Evolutionary conservation across 2,113 vertebrate genomes (phyloP).

Genomic region (Glareola pratincola): DNA sequence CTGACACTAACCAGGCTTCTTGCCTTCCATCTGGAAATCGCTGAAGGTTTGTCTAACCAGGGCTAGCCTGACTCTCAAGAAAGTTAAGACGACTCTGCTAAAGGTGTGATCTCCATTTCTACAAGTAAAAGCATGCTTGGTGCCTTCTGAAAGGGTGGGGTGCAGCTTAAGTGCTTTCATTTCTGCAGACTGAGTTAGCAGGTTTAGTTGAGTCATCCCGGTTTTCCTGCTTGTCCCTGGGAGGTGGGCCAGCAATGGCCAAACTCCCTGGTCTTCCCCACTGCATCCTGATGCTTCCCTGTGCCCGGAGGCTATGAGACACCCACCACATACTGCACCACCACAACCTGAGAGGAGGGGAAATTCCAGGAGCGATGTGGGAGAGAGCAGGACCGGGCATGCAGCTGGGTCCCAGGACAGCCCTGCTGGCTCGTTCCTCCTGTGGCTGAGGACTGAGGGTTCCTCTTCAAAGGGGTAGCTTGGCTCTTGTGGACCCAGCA

Average conservation of each 20-base stretch:
- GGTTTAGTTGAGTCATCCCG: not conserved
- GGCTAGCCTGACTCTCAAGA: not conserved
- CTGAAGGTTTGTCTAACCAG: not conserved
- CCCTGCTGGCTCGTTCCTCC: slow-evolving; percentile 1
- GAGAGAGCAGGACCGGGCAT: slow-evolving; percentile 36
- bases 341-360: slow-evolving; percentile 18
- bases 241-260: not conserved
- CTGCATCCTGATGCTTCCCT: not conserved
- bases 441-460: not conserved
- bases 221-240: not conserved
- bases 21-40: not conserved
- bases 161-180: not conserved
- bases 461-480: not conserved
- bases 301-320: not conserved
- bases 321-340: slow-evolving; percentile 10
- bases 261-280: not conserved
- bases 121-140: not conserved
- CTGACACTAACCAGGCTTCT: not conserved
- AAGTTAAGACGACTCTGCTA: not conserved
- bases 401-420: slow-evolving; percentile 14
- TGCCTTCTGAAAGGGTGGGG: not conserved
- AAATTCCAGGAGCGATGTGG: slow-evolving; percentile 42
- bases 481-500: not conserved
- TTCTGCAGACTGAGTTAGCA: not conserved
- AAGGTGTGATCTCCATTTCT: not conserved